A percentile compares a stretch with the other conserved stretches of the same genome.
phyloP scores from a whole-genome alignment of 2,113 vertebrate species.

The Gavia stellata region DNA sequence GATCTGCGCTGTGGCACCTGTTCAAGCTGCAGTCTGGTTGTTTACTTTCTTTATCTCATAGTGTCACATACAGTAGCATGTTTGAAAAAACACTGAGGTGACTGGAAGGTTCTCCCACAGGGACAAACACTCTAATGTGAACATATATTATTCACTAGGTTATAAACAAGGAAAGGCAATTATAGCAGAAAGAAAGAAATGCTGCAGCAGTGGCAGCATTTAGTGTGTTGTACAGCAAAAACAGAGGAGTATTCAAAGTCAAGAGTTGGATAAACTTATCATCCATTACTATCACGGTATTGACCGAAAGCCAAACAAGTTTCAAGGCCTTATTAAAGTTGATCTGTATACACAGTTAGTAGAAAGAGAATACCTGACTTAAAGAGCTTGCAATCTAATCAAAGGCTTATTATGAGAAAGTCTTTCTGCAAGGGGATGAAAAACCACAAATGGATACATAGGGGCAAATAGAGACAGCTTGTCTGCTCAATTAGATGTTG shows the following conservation, averaged over 20 bases:
- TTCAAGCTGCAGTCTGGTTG: slow-evolving; percentile 19
- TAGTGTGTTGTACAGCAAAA: background rate
- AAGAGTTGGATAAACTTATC: background rate
- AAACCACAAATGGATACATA: slow-evolving; percentile 47
- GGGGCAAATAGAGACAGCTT: slow-evolving; percentile 52
- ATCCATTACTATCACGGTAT: background rate
- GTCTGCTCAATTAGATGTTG: slow-evolving; percentile 60
- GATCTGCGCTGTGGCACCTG: background rate
- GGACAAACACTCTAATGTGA: slow-evolving; percentile 59
- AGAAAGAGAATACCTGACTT: slow-evolving; percentile 30
- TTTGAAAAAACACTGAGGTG: slow-evolving; percentile 40
- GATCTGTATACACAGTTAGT: slow-evolving; percentile 9
- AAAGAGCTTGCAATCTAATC: slow-evolving; percentile 47
- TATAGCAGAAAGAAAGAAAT: slow-evolving; percentile 37
- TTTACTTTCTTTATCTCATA: slow-evolving; percentile 59
- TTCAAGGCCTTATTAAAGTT: slow-evolving; percentile 18
- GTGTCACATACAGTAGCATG: slow-evolving; percentile 47
- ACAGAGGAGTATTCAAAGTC: slow-evolving; percentile 3
- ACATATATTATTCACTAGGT: slow-evolving; percentile 64
- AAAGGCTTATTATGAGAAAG: slow-evolving; percentile 27
- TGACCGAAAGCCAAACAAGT: slow-evolving; percentile 22
- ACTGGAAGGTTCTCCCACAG: slow-evolving; percentile 56
- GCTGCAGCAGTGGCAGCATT: background rate
- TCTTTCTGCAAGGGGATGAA: background rate
- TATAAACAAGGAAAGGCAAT: slow-evolving; percentile 58